A percentile compares a stretch with the other conserved stretches of the same genome.
These are phyloP conservation scores for Drosophila neoperkinsi DNA, from an alignment of 2,888 invertebrate species.

Conservation along the genomic window DNA sequence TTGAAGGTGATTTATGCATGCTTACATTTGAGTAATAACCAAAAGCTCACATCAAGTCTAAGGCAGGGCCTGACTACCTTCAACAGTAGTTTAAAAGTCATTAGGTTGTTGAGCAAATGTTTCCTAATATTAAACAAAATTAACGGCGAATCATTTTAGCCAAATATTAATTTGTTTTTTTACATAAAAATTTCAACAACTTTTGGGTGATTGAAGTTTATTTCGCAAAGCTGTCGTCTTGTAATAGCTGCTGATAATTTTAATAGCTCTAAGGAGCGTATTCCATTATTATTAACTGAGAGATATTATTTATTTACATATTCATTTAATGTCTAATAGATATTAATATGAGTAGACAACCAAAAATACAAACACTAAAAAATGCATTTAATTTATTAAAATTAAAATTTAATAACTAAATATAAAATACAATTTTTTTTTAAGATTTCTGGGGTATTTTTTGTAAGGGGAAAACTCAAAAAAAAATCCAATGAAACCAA, in stretches of 20 bases:
- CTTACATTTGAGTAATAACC: not conserved
- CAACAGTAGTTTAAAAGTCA: not conserved
- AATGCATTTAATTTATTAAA: not conserved
- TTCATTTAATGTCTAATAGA: no score
- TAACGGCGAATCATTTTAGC: no score
- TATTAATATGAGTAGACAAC: no score
- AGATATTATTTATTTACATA: no score
- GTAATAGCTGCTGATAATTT: no score
- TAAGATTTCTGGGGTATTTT: not conserved
- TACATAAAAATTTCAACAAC: not conserved
- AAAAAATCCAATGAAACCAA: not conserved
- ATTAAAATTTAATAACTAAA: not conserved
- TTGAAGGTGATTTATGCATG: constrained; percentile 2
- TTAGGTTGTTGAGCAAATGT: not conserved
- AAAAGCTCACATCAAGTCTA: not conserved
- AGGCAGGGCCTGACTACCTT: not conserved
- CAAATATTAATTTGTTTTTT: not conserved
- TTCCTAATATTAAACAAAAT: not conserved
- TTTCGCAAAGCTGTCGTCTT: not conserved
- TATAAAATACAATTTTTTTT: not conserved
- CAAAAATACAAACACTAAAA: not conserved
- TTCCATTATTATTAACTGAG: no score
- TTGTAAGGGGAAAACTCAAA: not conserved
- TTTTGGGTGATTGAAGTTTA: not conserved
- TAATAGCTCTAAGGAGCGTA: no score